Base-by-base conservation (phyloP, 2,797 vertebrate genomes). In the Loriculus beryllinus region DNA sequence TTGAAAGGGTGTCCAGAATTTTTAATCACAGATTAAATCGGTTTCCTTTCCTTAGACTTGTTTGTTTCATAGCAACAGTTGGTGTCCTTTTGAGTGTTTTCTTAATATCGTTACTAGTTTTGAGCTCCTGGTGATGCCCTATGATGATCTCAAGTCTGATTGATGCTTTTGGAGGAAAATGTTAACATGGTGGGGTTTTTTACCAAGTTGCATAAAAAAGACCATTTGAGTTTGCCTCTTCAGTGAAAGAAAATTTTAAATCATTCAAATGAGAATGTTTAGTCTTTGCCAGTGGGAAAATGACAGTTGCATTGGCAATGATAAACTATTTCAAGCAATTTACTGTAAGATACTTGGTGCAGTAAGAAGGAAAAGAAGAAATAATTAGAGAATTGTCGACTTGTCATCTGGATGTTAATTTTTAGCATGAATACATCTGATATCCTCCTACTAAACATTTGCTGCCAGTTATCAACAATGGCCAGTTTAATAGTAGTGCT, bases 81-180 rank as follows among this genome's bases (percentile, higher is more conserved):
- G 82, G 56, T 72, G 65, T 83, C 26, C 75, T 95, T 77, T 68
- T 82, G 82, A 93, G 74, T 63, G 40, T 92, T 92, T 79, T 94
- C 82, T 70, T 45, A 64, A 59, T 77, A 25, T 54, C 68, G 31
- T 80, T 91, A 5, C 17, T 70, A 51, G 49, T 65, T 88, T 71
- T 83, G 80, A 70, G 25, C 37, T 64, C 23, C 51, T 82, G 2
- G 4, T 57, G 83, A 85, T 90, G 45, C 40, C 67, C 68, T 56
- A 25, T 88, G 89, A 47, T 69, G 57, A 80, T 62, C 26, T 85
- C 39, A 64, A 68, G 59, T 82, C 68, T 72, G 47, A 12, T 28
- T 54, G 68, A 82, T 87, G 65, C 68, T 88, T 93, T 91, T 76
- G 72, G 91, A 82, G 83, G 71, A 71, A 79, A 85, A 76, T 26